A percentile compares a stretch with the other conserved stretches of the same genome.
phyloP scores from a whole-genome alignment of 2,113 vertebrate species.

The Empidonax traillii region DNA sequence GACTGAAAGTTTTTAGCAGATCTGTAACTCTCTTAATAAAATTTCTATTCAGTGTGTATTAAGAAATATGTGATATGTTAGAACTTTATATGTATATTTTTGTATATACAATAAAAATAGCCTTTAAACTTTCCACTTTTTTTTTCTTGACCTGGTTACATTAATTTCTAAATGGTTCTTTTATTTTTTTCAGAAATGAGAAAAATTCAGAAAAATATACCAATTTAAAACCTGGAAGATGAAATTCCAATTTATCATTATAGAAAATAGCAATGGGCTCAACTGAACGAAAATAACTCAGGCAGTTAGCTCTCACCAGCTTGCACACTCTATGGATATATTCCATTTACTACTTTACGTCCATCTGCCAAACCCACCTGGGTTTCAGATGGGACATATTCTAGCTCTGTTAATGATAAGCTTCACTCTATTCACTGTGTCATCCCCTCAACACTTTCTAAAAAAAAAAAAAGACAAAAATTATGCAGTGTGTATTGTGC shows the following conservation, averaged over 20 bases:
- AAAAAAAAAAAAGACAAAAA: neutral
- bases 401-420: constrained; percentile 71
- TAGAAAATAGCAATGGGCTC: constrained; percentile 73
- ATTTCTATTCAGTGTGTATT: neutral
- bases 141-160: neutral
- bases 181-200: constrained; percentile 23
- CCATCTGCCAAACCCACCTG: constrained; percentile 80
- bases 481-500: neutral
- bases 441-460: neutral
- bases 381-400: constrained; percentile 71
- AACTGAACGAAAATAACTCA: constrained; percentile 76
- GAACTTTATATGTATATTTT: neutral
- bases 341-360: constrained; percentile 62
- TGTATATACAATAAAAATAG: neutral
- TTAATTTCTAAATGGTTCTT: constrained; percentile 44
- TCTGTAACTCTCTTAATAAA: neutral
- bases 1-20: neutral
- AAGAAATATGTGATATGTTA: neutral
- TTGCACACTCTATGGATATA: constrained; percentile 67
- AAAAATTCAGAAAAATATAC: constrained; percentile 62
- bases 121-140: neutral
- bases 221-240: constrained; percentile 71
- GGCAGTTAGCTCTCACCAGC: constrained; percentile 71
- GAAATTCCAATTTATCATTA: constrained; percentile 72
- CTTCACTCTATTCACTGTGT: constrained; percentile 10